A percentile compares a stretch with the other conserved stretches of the same genome.
Conservation (phyloP, 1,140 invertebrate species). For the Pissodes strobi region DNA sequence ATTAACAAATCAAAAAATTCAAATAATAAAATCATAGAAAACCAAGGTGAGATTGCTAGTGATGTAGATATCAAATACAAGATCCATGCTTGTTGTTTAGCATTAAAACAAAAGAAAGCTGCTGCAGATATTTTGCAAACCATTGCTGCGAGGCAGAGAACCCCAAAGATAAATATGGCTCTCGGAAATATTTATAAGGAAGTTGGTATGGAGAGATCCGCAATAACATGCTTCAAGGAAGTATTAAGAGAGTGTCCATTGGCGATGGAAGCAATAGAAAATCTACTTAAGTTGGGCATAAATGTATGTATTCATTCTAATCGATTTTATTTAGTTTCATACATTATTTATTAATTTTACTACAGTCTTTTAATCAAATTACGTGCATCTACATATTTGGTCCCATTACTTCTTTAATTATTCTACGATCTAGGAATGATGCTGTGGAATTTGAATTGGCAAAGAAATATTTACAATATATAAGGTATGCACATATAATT, state of each 20-base stretch:
- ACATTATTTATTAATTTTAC: too few species aligned
- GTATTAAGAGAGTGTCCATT: slow-evolving; percentile 70
- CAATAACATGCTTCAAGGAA: slow-evolving; percentile 79
- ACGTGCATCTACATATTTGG: too few species aligned
- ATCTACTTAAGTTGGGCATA: slow-evolving; percentile 69
- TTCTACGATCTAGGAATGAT: too few species aligned
- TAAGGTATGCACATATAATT: too few species aligned
- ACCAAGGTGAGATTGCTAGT: slow-evolving; percentile 57
- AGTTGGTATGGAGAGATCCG: slow-evolving; percentile 72
- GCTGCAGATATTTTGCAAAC: slow-evolving; percentile 73
- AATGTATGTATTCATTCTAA: slow-evolving; percentile 55
- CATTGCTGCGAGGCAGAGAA: slow-evolving; percentile 65
- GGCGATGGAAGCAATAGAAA: slow-evolving; percentile 74
- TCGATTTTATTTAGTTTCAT: too few species aligned
- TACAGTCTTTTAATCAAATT: too few species aligned
- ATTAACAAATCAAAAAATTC: slow-evolving; percentile 62
- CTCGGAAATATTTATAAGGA: slow-evolving; percentile 75
- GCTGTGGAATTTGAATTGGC: too few species aligned
- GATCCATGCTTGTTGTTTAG: slow-evolving; percentile 71
- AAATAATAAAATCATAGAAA: slow-evolving; percentile 42
- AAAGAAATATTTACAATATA: too few species aligned
- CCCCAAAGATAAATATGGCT: slow-evolving; percentile 67
- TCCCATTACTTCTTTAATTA: too few species aligned
- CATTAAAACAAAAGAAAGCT: slow-evolving; percentile 66
- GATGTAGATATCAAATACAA: slow-evolving; percentile 79